A percentile compares a stretch with the other conserved stretches of the same genome.
These are phyloP conservation scores for Asarcornis scutulata DNA, from an alignment of 2,113 vertebrate genomes.

Conservation along the genomic window DNA sequence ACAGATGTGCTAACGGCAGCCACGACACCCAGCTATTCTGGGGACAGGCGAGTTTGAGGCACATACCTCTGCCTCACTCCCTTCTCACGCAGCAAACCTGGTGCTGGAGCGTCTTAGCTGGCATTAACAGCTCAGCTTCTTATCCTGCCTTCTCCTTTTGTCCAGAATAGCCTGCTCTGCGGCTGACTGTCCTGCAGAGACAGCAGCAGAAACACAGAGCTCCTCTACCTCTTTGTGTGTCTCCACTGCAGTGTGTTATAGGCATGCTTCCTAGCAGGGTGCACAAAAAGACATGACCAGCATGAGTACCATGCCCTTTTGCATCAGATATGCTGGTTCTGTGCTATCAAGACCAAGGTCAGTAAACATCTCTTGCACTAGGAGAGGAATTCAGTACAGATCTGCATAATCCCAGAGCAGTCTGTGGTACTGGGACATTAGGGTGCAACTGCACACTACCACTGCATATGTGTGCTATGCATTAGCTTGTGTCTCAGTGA, in stretches of 20 bases:
- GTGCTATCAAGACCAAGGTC: not conserved
- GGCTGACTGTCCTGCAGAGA: not conserved
- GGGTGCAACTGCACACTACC: not conserved
- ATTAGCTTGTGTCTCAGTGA: not conserved
- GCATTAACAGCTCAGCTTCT: slow-evolving; percentile 28
- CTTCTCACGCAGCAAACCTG: fast-evolving
- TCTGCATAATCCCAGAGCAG: not conserved
- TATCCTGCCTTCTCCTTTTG: not conserved
- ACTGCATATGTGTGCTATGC: fast-evolving
- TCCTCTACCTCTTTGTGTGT: not conserved
- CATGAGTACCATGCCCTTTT: not conserved
- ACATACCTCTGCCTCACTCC: not conserved
- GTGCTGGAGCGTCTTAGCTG: not conserved
- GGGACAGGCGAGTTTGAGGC: not conserved
- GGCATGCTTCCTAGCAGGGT: not conserved
- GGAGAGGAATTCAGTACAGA: not conserved
- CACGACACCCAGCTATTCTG: not conserved
- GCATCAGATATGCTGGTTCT: not conserved
- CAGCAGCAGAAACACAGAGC: not conserved
- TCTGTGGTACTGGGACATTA: fast-evolving
- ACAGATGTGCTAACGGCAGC: not conserved
- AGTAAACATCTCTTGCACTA: not conserved
- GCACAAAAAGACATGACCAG: not conserved
- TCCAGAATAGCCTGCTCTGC: not conserved
- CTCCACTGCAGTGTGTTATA: not conserved